Evolutionary conservation across 1,140 invertebrate species (phyloP).

Genomic region (Saxidomus purpurata): DNA sequence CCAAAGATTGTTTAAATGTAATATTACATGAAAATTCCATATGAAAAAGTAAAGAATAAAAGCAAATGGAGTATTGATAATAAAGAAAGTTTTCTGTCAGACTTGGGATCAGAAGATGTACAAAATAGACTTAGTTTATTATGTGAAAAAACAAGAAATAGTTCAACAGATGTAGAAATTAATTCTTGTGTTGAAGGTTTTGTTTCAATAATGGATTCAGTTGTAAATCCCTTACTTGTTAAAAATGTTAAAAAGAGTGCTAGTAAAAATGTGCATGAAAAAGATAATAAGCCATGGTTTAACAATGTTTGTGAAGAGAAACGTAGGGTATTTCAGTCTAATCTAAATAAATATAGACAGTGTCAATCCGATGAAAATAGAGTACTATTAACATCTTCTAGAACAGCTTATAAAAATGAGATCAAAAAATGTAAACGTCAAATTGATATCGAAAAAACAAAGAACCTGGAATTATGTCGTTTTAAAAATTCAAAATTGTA

Average conservation of each 20-base stretch:
- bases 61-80: background rate
- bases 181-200: background rate
- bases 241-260: background rate
- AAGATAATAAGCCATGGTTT: background rate
- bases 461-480: background rate
- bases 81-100: background rate
- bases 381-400: background rate
- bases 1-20: too few relatives aligned
- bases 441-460: background rate
- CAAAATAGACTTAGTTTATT: background rate
- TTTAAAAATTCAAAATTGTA: slow-evolving; percentile 9
- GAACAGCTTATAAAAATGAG: background rate
- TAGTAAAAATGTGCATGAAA: background rate
- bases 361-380: background rate
- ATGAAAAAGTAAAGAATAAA: background rate
- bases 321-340: background rate
- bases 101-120: background rate
- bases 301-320: background rate
- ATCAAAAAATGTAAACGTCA: background rate
- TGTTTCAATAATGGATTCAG: background rate
- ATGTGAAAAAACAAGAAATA: background rate
- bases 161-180: background rate
- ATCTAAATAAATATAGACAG: background rate
- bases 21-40: background rate
- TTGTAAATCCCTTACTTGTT: background rate